phyloP scores from a whole-genome alignment of 92 coral and sea anemone genomes.

The Porites divaricata region DNA sequence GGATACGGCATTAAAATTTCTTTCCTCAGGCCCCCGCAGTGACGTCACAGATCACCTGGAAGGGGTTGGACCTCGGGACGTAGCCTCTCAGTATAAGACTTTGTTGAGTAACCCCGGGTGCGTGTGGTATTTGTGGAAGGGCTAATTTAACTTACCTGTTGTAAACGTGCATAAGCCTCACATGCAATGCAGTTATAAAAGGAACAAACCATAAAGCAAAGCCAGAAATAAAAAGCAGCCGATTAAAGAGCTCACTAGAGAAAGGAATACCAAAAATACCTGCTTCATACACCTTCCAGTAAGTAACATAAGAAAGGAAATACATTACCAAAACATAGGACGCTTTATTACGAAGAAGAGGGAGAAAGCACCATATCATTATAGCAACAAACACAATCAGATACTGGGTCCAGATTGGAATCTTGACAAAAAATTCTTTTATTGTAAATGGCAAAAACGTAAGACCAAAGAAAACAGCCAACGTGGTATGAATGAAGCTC shows the following conservation, averaged over 20 bases:
- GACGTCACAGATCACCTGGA: too few species aligned
- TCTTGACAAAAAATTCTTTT: slow-evolving; percentile 35
- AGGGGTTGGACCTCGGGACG: too few species aligned
- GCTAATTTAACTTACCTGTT: slow-evolving; percentile 33
- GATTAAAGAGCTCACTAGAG: slow-evolving; percentile 2
- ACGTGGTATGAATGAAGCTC: background rate
- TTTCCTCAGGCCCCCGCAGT: too few species aligned
- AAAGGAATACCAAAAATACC: background rate
- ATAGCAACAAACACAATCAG: background rate
- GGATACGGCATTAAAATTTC: too few species aligned
- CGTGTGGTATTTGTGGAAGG: too few species aligned
- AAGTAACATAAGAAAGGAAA: slow-evolving; percentile 33
- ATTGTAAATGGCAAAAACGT: slow-evolving; percentile 55
- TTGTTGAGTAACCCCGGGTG: too few species aligned
- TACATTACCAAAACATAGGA: slow-evolving; percentile 33
- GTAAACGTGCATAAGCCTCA: slow-evolving; percentile 25
- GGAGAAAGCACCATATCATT: slow-evolving; percentile 46
- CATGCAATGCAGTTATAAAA: background rate
- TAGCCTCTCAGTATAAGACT: too few species aligned
- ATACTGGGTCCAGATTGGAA: slow-evolving; percentile 23
- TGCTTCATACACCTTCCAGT: slow-evolving; percentile 40
- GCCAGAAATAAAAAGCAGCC: background rate
- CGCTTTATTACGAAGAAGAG: slow-evolving; percentile 27
- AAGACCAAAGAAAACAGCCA: slow-evolving; percentile 13
- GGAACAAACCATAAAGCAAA: slow-evolving; percentile 12